A percentile compares a stretch with the other conserved stretches of the same genome.
These are phyloP conservation scores for Exaiptasia diaphana DNA, from an alignment of 64 coral and sea anemone genomes.

Conservation along the genomic window DNA sequence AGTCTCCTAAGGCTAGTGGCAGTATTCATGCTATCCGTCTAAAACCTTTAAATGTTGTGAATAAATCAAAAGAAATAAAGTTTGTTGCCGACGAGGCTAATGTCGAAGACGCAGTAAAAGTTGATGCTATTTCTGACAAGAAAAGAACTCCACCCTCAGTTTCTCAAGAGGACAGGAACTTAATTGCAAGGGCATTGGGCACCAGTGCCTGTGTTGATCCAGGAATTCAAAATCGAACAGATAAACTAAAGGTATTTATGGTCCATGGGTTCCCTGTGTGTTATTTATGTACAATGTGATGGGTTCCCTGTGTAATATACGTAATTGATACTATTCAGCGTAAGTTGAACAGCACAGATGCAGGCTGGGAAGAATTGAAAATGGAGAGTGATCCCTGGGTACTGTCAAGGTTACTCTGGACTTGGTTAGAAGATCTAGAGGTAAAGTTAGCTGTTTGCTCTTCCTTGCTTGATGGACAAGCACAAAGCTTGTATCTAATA, in stretches of 20 bases:
- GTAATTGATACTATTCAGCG: not conserved
- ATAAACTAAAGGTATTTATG: slow-evolving; percentile 86
- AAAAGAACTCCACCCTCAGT: not conserved
- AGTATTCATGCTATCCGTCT: not conserved
- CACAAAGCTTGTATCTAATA: not conserved
- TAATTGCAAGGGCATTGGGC: slow-evolving; percentile 61
- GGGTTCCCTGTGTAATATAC: too few relatives aligned
- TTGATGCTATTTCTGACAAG: not conserved
- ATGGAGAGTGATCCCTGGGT: slow-evolving; percentile 72
- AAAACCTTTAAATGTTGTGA: not conserved
- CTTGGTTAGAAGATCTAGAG: slow-evolving; percentile 65
- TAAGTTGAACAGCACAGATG: not conserved
- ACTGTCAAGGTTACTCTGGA: slow-evolving; percentile 63
- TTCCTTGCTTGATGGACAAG: too few relatives aligned
- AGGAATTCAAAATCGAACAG: slow-evolving; percentile 62
- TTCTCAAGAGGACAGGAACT: slow-evolving; percentile 49
- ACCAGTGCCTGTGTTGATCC: slow-evolving; percentile 73
- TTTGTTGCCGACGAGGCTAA: not conserved
- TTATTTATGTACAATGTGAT: not conserved
- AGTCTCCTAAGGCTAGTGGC: not conserved
- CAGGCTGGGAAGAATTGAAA: slow-evolving; percentile 66
- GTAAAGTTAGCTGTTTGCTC: too few relatives aligned
- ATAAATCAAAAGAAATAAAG: not conserved
- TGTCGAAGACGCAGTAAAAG: not conserved
- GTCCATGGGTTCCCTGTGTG: not conserved